These are phyloP conservation scores for Urocyon cinereoargenteus DNA, from an alignment of 2,797 vertebrate species.

Conservation along the genomic window DNA sequence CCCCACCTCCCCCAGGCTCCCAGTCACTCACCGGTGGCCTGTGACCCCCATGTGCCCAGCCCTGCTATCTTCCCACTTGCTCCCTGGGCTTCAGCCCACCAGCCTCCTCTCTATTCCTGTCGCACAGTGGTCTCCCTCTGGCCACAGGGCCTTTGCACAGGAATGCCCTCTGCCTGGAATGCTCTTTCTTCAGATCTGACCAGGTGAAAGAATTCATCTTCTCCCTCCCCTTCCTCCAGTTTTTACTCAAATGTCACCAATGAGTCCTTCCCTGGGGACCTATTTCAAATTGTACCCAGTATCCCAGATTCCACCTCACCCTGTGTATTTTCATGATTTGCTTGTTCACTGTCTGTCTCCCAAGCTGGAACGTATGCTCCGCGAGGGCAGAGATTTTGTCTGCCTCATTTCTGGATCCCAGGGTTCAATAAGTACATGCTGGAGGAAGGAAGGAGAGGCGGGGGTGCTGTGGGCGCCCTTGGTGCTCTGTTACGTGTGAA, in stretches of 20 bases:
- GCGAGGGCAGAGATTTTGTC: too few species aligned
- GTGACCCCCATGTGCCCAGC: background rate
- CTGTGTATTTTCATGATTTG: too few species aligned
- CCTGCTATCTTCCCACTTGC: background rate
- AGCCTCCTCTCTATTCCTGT: background rate
- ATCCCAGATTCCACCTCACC: background rate
- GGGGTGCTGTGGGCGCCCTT: too few species aligned
- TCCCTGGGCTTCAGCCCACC: background rate
- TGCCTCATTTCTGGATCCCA: background rate
- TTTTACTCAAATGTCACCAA: background rate
- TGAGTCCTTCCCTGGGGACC: background rate
- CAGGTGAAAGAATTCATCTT: background rate
- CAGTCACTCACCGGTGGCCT: background rate
- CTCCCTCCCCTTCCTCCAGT: background rate
- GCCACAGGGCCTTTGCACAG: background rate
- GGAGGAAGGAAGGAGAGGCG: background rate
- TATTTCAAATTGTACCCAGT: background rate
- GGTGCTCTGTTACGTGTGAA: too few species aligned
- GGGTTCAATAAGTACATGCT: background rate
- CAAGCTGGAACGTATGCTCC: fast-evolving
- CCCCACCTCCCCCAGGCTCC: background rate
- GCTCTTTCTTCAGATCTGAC: background rate
- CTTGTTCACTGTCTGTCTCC: background rate
- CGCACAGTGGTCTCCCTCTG: background rate
- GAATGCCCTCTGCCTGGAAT: background rate